Conservation (phyloP, 2,113 vertebrate species). For the Capra hircus region DNA sequence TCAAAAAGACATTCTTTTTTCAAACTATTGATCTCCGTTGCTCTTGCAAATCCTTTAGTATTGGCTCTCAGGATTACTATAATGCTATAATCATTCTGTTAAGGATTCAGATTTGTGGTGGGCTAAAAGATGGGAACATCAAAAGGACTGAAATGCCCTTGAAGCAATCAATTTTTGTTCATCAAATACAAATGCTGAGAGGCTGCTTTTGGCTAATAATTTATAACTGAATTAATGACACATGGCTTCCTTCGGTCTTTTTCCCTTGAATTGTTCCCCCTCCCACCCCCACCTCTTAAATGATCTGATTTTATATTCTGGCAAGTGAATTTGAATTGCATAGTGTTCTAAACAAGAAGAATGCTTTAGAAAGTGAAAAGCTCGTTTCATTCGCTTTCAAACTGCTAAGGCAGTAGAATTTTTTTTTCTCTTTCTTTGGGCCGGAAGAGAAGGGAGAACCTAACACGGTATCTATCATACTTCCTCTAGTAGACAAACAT, state of each 20-base stretch:
- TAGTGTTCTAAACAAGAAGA: conserved; percentile 70
- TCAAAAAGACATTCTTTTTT: conserved; percentile 87
- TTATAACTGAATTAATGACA: conserved; percentile 88
- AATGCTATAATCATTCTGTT: conserved; percentile 91
- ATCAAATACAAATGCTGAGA: conserved; percentile 88
- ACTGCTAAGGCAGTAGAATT: conserved; percentile 50
- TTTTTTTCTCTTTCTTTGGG: conserved; percentile 8
- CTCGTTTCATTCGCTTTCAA: conserved; percentile 59
- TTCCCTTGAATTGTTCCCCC: conserved; percentile 67
- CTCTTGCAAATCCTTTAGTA: conserved; percentile 88
- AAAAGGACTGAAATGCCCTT: conserved; percentile 89
- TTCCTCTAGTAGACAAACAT: conserved; percentile 14
- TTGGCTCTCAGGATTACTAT: conserved; percentile 91
- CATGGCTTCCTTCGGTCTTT: conserved; percentile 78
- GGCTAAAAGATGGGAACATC: conserved; percentile 85
- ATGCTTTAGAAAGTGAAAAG: conserved; percentile 63
- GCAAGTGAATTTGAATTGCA: conserved; percentile 78
- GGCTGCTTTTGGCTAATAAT: conserved; percentile 84
- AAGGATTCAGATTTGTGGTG: conserved; percentile 88
- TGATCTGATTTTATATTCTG: conserved; percentile 81
- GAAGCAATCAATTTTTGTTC: conserved; percentile 88
- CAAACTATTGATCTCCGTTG: conserved; percentile 89
- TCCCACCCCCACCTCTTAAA: conserved; percentile 60
- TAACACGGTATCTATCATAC: background rate
- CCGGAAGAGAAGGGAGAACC: conserved; percentile 29